Percentiles rank a stretch among this genome's conserved stretches.
These are phyloP conservation scores for Molossus alvarezi DNA, from an alignment of 2,797 vertebrate species.

Conservation along the genomic window DNA sequence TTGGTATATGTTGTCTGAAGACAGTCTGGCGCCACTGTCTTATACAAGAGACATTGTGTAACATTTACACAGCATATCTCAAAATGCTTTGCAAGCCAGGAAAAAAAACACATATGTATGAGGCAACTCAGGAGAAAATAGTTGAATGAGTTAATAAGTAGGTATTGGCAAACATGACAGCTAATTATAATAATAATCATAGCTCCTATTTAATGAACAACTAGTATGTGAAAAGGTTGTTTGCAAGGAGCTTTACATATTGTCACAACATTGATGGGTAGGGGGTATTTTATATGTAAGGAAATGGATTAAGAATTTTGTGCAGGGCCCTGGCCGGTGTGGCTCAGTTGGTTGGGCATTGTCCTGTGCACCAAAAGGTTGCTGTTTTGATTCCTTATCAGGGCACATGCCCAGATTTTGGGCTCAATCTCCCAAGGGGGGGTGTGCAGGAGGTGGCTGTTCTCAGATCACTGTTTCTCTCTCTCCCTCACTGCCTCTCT, in stretches of 20 bases:
- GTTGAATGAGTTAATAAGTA: slow-evolving; percentile 46
- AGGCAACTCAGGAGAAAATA: slow-evolving; percentile 46
- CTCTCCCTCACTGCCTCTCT: too few species aligned
- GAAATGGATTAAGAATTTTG: slow-evolving; percentile 33
- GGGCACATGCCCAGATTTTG: too few species aligned
- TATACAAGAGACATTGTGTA: background rate
- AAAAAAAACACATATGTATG: background rate
- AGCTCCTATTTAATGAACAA: slow-evolving; percentile 44
- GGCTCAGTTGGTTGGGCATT: too few species aligned
- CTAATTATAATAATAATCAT: slow-evolving; percentile 67
- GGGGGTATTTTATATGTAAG: slow-evolving; percentile 47
- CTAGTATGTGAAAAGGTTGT: slow-evolving; percentile 44
- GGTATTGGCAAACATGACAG: slow-evolving; percentile 33
- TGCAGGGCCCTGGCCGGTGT: background rate
- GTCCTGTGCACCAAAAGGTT: too few species aligned
- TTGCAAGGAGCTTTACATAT: background rate
- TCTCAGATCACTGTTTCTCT: too few species aligned
- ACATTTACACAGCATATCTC: slow-evolving; percentile 6
- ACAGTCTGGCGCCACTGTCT: slow-evolving; percentile 9
- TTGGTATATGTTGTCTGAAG: background rate
- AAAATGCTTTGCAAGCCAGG: slow-evolving; percentile 44
- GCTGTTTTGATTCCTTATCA: too few species aligned
- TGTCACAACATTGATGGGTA: background rate
- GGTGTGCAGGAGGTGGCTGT: too few species aligned
- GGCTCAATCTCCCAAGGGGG: too few species aligned